A percentile compares a stretch with the other conserved stretches of the same genome.
Conservation (phyloP, 2,888 invertebrate species). For the Byasa hedistus region DNA sequence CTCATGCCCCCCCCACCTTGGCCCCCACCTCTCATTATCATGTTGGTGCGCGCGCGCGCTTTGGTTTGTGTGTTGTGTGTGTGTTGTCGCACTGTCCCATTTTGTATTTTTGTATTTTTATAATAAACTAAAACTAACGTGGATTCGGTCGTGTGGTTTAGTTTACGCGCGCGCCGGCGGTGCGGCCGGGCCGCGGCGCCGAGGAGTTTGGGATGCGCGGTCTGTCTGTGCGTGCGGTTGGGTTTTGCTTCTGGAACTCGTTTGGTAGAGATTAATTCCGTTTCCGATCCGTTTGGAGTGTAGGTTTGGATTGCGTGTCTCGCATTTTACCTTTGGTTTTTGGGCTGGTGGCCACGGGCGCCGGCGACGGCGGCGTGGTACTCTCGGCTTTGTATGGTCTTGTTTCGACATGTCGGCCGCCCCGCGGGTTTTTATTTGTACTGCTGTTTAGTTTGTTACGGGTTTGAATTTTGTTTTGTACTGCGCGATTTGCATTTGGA, state of each 20-base stretch:
- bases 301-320: conserved; percentile 49
- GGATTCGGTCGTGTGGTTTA: conserved; percentile 71
- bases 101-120: conserved; percentile 81
- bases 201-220: conserved; percentile 76
- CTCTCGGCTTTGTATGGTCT: conserved; percentile 22
- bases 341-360: too few relatives aligned
- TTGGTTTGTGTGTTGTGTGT: conserved; percentile 54
- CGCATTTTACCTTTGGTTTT: conserved; percentile 39
- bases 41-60: too few relatives aligned
- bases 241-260: conserved; percentile 40
- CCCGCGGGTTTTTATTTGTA: conserved; percentile 57
- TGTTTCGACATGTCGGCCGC: conserved; percentile 35
- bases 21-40: conserved; percentile 15
- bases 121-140: conserved; percentile 74
- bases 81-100: conserved; percentile 76
- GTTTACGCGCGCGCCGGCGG: conserved; percentile 57
- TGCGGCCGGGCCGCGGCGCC: conserved; percentile 50
- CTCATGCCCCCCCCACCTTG: conserved; percentile 66
- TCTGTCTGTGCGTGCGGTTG: conserved; percentile 55
- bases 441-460: conserved; percentile 45
- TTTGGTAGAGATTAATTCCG: conserved; percentile 30
- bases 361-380: background rate
- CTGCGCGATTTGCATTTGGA: conserved; percentile 62
- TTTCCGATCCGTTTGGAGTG: conserved; percentile 37
- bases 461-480: conserved; percentile 50